These are phyloP conservation scores for Pristionchus arcanus DNA, from an alignment of 2,888 invertebrate species.

Conservation along the genomic window DNA sequence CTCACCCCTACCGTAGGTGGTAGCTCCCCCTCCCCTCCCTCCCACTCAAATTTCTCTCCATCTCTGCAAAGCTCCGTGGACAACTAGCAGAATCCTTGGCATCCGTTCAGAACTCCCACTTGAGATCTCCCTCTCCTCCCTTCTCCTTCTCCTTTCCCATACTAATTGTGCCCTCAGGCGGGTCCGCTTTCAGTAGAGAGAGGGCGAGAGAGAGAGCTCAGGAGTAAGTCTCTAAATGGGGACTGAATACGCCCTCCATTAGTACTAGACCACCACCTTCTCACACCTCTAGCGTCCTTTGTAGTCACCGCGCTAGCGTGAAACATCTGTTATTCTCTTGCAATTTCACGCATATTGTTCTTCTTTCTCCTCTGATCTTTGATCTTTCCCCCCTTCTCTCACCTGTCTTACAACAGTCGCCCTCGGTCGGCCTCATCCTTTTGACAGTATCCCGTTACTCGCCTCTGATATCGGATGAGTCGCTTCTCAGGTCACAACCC, in stretches of 20 bases:
- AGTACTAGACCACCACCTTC: conserved; percentile 29
- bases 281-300: conserved; percentile 8
- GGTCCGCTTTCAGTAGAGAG: background rate
- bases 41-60: conserved; percentile 46
- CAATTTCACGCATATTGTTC: background rate
- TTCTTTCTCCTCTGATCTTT: background rate
- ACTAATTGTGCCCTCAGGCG: conserved; percentile 38
- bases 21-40: conserved; percentile 53
- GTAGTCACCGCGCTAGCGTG: background rate
- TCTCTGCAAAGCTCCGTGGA: conserved; percentile 3
- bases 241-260: conserved; percentile 20
- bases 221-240: conserved; percentile 33
- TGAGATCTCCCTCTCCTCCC: conserved; percentile 50
- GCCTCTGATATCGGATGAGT: background rate
- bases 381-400: conserved; percentile 40
- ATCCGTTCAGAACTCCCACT: conserved; percentile 51
- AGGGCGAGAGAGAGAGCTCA: background rate
- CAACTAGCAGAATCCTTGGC: conserved; percentile 21
- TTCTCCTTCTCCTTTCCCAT: background rate
- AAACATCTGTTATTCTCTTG: conserved; percentile 2
- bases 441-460: conserved; percentile 24
- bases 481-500: background rate
- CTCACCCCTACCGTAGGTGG: background rate
- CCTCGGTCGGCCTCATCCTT: conserved; percentile 22
- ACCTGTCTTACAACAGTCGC: conserved; percentile 44